Conservation (phyloP, 2,113 vertebrate species). For the Alethe diademata region DNA sequence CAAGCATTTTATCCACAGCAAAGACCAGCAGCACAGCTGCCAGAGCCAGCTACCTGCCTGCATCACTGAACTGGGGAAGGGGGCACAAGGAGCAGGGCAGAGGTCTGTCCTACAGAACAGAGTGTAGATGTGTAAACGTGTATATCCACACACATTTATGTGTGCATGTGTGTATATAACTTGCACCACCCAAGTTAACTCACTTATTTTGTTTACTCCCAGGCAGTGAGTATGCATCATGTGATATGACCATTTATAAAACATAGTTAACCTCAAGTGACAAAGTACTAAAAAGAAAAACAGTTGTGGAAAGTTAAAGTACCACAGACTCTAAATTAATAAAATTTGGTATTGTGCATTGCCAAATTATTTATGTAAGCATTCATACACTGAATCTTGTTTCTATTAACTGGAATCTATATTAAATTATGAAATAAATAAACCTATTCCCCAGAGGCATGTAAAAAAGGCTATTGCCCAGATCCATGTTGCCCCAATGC, state of each 20-base stretch:
- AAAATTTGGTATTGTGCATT: background rate
- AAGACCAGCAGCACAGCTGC: background rate
- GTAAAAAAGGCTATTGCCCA: background rate
- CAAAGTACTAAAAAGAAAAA: background rate
- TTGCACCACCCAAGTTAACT: background rate
- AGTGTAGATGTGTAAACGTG: background rate
- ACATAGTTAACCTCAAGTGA: background rate
- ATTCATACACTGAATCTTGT: background rate
- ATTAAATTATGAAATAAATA: background rate
- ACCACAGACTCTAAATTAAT: background rate
- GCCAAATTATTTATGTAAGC: background rate
- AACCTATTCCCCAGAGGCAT: background rate
- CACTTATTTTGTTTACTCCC: background rate
- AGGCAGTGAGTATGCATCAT: background rate
- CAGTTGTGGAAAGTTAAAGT: background rate
- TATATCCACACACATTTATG: rapidly evolving
- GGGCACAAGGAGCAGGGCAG: background rate
- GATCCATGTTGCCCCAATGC: background rate
- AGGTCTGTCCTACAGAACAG: background rate
- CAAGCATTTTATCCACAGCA: background rate
- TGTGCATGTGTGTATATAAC: rapidly evolving
- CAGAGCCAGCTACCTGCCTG: background rate
- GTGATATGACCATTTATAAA: background rate
- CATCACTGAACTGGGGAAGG: background rate
- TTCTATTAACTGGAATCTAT: background rate